phyloP scores from a whole-genome alignment of 2,888 invertebrate genomes.

The Parascotia fuliginaria region DNA sequence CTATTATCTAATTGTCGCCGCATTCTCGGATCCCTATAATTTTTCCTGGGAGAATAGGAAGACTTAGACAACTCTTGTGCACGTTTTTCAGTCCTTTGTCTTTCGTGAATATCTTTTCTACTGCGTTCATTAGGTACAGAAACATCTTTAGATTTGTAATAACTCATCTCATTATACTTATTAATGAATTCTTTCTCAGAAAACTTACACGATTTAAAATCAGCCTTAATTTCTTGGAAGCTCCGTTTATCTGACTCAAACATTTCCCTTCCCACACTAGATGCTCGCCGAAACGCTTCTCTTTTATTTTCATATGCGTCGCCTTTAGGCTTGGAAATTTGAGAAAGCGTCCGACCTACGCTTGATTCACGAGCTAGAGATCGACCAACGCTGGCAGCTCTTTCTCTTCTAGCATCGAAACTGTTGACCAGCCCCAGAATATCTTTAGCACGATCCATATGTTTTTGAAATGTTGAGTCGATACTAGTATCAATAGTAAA shows the following conservation, averaged over 20 bases:
- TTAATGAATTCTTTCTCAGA: conserved; percentile 24
- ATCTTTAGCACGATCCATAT: conserved; percentile 46
- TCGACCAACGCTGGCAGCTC: conserved; percentile 75
- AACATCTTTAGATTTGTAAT: conserved; percentile 19
- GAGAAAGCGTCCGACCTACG: conserved; percentile 25
- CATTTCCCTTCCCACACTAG: conserved; percentile 69
- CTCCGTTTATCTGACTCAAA: conserved; percentile 44
- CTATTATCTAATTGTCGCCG: conserved; percentile 35
- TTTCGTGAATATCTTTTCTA: conserved; percentile 42
- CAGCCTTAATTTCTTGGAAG: conserved; percentile 71
- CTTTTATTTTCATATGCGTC: conserved; percentile 26
- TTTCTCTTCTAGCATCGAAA: conserved; percentile 62
- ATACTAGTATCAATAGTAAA: conserved; percentile 75
- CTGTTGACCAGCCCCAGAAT: conserved; percentile 48
- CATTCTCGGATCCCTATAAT: conserved; percentile 68
- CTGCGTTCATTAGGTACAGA: conserved; percentile 26
- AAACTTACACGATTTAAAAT: conserved; percentile 62
- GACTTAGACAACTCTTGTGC: conserved; percentile 7
- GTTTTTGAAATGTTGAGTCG: conserved; percentile 67
- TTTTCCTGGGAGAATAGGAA: conserved; percentile 60
- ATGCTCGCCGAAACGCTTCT: conserved; percentile 59
- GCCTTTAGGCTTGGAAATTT: conserved; percentile 9
- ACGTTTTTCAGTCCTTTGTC: conserved; percentile 15
- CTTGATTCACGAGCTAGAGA: conserved; percentile 47
- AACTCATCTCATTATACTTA: conserved; percentile 21